Evolutionary conservation across 2,797 vertebrate genomes (phyloP).

Genomic region (Coregonus ussuriensis): DNA sequence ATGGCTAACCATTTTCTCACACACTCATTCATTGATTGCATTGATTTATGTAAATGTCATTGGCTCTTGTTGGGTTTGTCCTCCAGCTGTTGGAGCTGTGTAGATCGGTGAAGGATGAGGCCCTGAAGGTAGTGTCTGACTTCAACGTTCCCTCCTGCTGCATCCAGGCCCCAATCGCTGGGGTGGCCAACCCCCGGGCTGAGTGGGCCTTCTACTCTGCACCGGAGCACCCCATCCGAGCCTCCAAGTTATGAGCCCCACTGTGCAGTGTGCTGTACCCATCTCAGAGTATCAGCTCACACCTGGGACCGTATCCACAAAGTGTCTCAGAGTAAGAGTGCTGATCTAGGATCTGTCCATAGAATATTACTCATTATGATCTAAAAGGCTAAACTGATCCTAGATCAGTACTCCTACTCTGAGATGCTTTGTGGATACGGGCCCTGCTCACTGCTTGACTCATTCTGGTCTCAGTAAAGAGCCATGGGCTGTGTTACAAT

Average conservation of each 20-base stretch:
- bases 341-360: no score
- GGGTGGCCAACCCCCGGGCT: conserved; percentile 52
- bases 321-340: no score
- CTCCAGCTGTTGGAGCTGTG: conserved; percentile 71
- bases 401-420: no score
- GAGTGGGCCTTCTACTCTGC: conserved; percentile 60
- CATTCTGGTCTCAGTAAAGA: not conserved
- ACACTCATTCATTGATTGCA: conserved; percentile 58
- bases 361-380: no score
- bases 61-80: conserved; percentile 39
- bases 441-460: not conserved
- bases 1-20: conserved; percentile 50
- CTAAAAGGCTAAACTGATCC: no score
- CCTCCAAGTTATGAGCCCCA: conserved; percentile 53
- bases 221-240: conserved; percentile 19
- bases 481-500: not conserved
- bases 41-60: conserved; percentile 52
- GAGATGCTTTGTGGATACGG: no score
- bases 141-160: conserved; percentile 64
- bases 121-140: conserved; percentile 64
- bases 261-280: not conserved
- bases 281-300: no score
- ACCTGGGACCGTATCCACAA: no score
- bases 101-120: conserved; percentile 61
- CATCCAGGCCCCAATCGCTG: conserved; percentile 64